Percentiles rank a stretch among this genome's conserved stretches.
These are phyloP conservation scores for Danaus plexippus DNA, from an alignment of 1,140 invertebrate genomes.

Conservation along the genomic window DNA sequence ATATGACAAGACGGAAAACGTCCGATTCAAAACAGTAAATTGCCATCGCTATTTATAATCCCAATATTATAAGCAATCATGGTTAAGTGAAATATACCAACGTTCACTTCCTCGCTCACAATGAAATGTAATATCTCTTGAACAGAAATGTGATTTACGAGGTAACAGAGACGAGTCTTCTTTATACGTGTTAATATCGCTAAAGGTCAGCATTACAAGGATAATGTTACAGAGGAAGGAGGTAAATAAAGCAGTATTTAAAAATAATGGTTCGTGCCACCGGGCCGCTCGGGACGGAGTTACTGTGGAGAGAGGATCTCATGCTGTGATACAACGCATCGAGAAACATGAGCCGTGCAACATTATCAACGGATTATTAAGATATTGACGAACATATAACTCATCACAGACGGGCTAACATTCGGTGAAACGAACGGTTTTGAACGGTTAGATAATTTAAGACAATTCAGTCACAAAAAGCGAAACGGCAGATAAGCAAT, in stretches of 20 bases:
- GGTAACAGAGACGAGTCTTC: conserved; percentile 14
- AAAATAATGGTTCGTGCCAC: conserved; percentile 16
- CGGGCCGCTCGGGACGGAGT: conserved; percentile 6
- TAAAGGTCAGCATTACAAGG: conserved; percentile 20
- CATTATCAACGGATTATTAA: conserved; percentile 4
- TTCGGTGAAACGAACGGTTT: not conserved
- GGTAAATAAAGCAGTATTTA: conserved; percentile 18
- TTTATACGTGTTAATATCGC: conserved; percentile 16
- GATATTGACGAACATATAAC: not conserved
- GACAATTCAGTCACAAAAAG: too few relatives aligned
- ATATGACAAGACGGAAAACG: not conserved
- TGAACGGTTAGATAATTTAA: not conserved
- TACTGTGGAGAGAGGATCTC: conserved; percentile 3
- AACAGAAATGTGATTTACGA: conserved; percentile 16
- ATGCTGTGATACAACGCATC: conserved; percentile 1
- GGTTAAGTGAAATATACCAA: conserved; percentile 7
- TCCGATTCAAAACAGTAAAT: not conserved
- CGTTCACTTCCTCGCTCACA: conserved; percentile 15
- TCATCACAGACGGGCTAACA: not conserved
- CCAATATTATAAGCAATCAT: conserved; percentile 11
- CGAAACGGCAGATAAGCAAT: too few relatives aligned
- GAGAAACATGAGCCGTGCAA: not conserved
- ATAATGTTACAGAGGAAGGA: conserved; percentile 19
- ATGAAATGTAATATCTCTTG: conserved; percentile 16
- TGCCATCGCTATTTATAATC: not conserved